phyloP scores from a whole-genome alignment of 2,113 vertebrate genomes.

The Urocolius indicus region DNA sequence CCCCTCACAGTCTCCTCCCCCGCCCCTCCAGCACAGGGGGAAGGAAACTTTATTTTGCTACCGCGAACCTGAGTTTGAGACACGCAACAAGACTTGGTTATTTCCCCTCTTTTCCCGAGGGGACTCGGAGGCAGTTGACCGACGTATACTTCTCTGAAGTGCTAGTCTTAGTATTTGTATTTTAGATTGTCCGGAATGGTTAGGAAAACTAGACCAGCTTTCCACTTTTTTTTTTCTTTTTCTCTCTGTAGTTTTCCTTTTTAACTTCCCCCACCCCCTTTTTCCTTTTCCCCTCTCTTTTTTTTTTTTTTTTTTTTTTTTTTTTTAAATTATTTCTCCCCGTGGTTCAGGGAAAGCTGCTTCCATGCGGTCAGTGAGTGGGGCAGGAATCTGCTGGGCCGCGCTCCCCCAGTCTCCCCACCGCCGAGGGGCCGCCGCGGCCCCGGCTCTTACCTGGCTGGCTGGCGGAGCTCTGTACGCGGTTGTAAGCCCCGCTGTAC shows the following conservation, averaged over 20 bases:
- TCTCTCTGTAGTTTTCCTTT: no score
- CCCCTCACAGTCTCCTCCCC: conserved; percentile 30
- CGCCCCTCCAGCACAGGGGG: conserved; percentile 1
- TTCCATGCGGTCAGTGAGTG: neutral
- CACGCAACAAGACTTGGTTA: neutral
- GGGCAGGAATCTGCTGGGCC: neutral
- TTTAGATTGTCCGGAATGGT: neutral
- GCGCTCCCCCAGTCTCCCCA: neutral
- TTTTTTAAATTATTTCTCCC: neutral
- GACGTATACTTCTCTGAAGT: neutral
- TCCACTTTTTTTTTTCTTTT: neutral
- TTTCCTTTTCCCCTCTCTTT: neutral
- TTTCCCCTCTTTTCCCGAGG: neutral
- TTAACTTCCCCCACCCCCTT: neutral
- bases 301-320: neutral
- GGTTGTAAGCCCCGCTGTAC: conserved; percentile 93
- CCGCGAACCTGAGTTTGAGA: conserved; percentile 30
- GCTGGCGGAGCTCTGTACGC: conserved; percentile 87
- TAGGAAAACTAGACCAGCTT: neutral
- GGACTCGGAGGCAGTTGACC: neutral
- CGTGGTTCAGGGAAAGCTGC: neutral
- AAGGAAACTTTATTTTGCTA: conserved; percentile 43
- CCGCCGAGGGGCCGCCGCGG: neutral
- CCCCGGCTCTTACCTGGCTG: conserved; percentile 86
- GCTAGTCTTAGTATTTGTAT: neutral